A percentile compares a stretch with the other conserved stretches of the same genome.
Conservation (phyloP, 2,113 vertebrate genomes). For the Bettongia penicillata region DNA sequence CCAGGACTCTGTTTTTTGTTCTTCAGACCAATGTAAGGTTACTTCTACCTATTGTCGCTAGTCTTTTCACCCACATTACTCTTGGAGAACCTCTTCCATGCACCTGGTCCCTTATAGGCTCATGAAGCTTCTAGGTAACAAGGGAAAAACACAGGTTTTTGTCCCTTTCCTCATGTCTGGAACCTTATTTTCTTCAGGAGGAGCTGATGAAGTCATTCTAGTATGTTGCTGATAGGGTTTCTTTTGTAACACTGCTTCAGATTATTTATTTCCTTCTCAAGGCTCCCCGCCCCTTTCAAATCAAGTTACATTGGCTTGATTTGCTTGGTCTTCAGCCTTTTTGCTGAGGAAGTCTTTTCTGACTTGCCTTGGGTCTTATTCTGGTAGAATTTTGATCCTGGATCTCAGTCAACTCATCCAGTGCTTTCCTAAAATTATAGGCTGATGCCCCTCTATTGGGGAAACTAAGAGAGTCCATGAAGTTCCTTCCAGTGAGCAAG, state of each 20-base stretch:
- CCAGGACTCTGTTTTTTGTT: neutral
- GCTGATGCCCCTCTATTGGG: no score
- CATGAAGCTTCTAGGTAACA: neutral
- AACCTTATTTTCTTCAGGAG: neutral
- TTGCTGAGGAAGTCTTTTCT: neutral
- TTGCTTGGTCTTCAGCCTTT: neutral
- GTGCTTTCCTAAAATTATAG: neutral
- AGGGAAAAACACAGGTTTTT: fast-evolving
- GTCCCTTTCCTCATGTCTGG: neutral
- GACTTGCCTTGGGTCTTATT: neutral
- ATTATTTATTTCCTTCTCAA: neutral
- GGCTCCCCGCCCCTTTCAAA: neutral
- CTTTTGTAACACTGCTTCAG: neutral
- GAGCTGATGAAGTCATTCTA: no score
- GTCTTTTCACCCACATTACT: neutral
- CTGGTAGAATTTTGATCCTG: neutral
- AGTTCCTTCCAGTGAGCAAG: neutral
- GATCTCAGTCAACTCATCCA: no score
- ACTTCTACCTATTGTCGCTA: neutral
- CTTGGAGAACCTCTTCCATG: neutral
- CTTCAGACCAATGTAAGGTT: neutral
- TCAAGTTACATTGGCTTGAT: neutral
- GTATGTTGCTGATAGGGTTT: no score
- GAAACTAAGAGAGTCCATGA: neutral
- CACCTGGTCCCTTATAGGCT: neutral